These are phyloP conservation scores for Siniperca scherzeri DNA, from an alignment of 2,797 vertebrate genomes.

Conservation along the genomic window DNA sequence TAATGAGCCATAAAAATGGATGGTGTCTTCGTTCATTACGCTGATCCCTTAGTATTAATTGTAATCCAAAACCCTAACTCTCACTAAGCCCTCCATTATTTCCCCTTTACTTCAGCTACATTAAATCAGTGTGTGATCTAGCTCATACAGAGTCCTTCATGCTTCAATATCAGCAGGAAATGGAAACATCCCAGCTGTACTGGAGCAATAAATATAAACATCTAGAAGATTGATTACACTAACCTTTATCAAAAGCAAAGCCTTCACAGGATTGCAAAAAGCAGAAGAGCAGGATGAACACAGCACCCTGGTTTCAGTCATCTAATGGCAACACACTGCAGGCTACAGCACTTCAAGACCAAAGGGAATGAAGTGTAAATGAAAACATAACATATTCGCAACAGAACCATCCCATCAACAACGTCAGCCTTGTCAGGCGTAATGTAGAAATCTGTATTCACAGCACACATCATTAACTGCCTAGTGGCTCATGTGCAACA, in stretches of 20 bases:
- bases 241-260: constrained; percentile 78
- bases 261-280: constrained; percentile 38
- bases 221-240: constrained; percentile 71
- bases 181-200: constrained; percentile 69
- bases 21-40: constrained; percentile 73
- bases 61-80: constrained; percentile 74
- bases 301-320: constrained; percentile 20
- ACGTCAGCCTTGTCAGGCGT: constrained; percentile 63
- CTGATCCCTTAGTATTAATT: constrained; percentile 76
- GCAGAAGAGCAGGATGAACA: constrained; percentile 29
- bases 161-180: constrained; percentile 68
- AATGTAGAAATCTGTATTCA: constrained; percentile 74
- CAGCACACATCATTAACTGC: constrained; percentile 74
- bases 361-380: constrained; percentile 65
- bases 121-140: constrained; percentile 70
- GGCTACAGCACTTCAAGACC: constrained; percentile 30
- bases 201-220: constrained; percentile 78
- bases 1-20: constrained; percentile 78
- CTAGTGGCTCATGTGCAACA: constrained; percentile 66
- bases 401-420: constrained; percentile 63
- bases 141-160: constrained; percentile 56
- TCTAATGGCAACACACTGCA: constrained; percentile 32
- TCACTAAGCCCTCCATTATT: constrained; percentile 67
- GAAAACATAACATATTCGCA: constrained; percentile 66
- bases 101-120: constrained; percentile 65